Base-by-base conservation (phyloP, 2,888 invertebrate species). In the Machimus atricapillus region DNA sequence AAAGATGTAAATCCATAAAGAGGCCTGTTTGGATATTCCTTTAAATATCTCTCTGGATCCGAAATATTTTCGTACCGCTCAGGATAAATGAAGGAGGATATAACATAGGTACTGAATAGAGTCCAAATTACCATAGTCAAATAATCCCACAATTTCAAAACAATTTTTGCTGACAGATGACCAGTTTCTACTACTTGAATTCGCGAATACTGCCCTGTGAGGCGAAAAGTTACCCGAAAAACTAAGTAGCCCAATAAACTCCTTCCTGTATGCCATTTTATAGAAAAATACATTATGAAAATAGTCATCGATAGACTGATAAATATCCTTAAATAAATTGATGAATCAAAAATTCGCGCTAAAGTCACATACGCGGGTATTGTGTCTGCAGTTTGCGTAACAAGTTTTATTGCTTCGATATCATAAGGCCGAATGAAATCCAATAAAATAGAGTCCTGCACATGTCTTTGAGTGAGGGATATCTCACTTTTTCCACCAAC, bases 401-500 rank as follows among this genome's bases (percentile, higher is more conserved):
- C 3, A 7, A 82, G 34, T 34, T 23, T 56, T 12, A 82, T 31
- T 34, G 31, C 16, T 37, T 82, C 82, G 19, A 27, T 34, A 66
- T 34, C 34, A 14, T 9, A 37, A 12, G 56, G n/a, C 37, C 34
- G 16, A 34, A 58, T 56, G 23, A 27, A 34, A 16, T 82, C 82
- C n/a, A 82, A 8, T 16, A 82, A 40, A 14, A 58, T n/a, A 8
- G 58, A 37, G n/a, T 37, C 66, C 23, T 27, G n/a, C 14, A 82
- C 12, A 9, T 82, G 43, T 37, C 52, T 52, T 0, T 52, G 40
- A 0, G 82, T 58, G 9, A 82, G 27, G 8, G 82, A 82, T 31
- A 82, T 14, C n/a, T 82, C 82, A 34, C 58, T 82, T 82, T 82
- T 82, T n/a, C 82, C 82, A 58, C 16, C 34, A 9, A 82, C 7